A percentile compares a stretch with the other conserved stretches of the same genome.
Conservation (phyloP, 2,797 vertebrate species). For the Diplodus sargus region DNA sequence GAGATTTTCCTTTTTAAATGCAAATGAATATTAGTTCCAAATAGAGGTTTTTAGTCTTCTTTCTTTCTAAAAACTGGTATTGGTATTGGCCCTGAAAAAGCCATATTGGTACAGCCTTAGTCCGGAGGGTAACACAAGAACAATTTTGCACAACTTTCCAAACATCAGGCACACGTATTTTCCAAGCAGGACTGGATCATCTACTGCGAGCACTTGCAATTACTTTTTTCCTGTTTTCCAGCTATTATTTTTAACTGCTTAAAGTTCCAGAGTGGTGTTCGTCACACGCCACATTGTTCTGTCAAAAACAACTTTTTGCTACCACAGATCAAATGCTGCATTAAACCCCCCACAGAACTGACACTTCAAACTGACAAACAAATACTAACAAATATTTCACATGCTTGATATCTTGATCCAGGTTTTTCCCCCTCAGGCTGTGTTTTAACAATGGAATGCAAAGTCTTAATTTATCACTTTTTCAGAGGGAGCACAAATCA, state of each 20-base stretch:
- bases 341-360: conserved; percentile 2
- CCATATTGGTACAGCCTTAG: no score
- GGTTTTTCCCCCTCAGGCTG: conserved; percentile 6
- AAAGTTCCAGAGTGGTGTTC: conserved; percentile 22
- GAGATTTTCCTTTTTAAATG: no score
- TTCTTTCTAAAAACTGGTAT: no score
- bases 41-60: no score
- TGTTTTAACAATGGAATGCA: conserved; percentile 58
- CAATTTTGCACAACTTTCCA: background rate
- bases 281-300: conserved; percentile 35
- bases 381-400: conserved; percentile 38
- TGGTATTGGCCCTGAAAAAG: no score
- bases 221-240: conserved; percentile 45
- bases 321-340: conserved; percentile 11
- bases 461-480: conserved; percentile 47
- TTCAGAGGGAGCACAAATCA: conserved; percentile 48
- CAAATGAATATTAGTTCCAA: no score
- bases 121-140: background rate
- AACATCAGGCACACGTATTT: conserved; percentile 35
- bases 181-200: conserved; percentile 37
- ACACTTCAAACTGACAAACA: conserved; percentile 38
- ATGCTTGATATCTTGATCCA: conserved; percentile 35
- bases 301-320: conserved; percentile 42
- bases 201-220: conserved; percentile 5
- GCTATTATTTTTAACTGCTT: conserved; percentile 41